Percentiles rank a stretch among this genome's conserved stretches.
These are phyloP conservation scores for Eospalax fontanierii DNA, from an alignment of 2,797 vertebrate genomes.

Conservation along the genomic window DNA sequence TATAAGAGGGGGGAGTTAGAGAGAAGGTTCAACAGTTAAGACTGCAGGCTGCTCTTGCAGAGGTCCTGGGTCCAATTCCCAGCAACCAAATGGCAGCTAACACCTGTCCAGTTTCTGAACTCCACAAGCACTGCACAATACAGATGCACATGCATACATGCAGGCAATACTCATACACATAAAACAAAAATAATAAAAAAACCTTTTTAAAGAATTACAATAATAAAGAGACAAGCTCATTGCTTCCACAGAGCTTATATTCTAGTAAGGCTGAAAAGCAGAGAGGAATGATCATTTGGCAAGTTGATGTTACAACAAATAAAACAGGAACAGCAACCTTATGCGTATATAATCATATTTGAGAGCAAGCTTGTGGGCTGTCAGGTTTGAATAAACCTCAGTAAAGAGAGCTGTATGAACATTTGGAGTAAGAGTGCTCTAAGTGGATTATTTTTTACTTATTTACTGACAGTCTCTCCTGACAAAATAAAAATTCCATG, in stretches of 20 bases:
- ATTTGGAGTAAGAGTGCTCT: neutral
- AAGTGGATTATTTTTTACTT: neutral
- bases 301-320: conserved; percentile 4
- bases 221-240: neutral
- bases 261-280: conserved; percentile 50
- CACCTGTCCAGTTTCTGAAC: too few relatives aligned
- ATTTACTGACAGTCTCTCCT: neutral
- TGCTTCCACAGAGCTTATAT: neutral
- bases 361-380: neutral
- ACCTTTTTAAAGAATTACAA: neutral
- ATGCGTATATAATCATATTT: neutral
- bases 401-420: conserved; percentile 2
- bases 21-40: too few relatives aligned
- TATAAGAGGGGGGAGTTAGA: neutral
- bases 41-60: too few relatives aligned
- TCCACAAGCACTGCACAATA: too few relatives aligned
- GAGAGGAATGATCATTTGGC: conserved; percentile 4
- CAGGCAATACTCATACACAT: too few relatives aligned
- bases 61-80: too few relatives aligned
- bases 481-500: conserved; percentile 30
- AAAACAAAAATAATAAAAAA: neutral
- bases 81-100: too few relatives aligned
- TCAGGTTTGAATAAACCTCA: conserved; percentile 17
- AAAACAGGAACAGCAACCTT: conserved; percentile 37
- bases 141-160: too few relatives aligned